phyloP scores from a whole-genome alignment of 1,140 invertebrate species.

The Pantala flavescens region DNA sequence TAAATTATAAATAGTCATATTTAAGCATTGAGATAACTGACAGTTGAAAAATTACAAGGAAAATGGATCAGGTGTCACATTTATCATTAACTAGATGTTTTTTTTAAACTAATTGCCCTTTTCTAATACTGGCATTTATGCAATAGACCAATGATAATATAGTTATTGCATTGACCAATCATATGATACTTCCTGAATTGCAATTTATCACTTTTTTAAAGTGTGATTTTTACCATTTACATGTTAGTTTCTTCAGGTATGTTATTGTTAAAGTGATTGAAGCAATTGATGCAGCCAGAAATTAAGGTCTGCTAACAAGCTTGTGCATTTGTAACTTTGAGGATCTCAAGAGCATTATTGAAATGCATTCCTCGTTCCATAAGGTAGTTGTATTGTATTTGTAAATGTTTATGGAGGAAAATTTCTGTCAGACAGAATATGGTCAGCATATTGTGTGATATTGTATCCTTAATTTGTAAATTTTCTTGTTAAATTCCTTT shows the following conservation, averaged over 20 bases:
- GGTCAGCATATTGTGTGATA: conserved; percentile 5
- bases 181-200: not conserved
- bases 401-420: not conserved
- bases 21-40: not conserved
- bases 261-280: conserved; percentile 2
- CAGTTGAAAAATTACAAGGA: not conserved
- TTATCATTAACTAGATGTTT: not conserved
- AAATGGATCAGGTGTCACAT: not conserved
- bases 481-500: not conserved
- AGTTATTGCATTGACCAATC: not conserved
- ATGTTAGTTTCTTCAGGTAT: conserved; percentile 7
- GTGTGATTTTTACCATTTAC: conserved; percentile 10
- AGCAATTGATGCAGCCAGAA: not conserved
- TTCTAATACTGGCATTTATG: conserved; percentile 3
- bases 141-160: not conserved
- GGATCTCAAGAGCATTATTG: not conserved
- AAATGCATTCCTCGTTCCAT: not conserved
- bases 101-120: not conserved
- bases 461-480: not conserved
- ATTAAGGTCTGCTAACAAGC: not conserved
- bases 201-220: conserved; percentile 5
- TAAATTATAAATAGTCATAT: not conserved
- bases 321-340: not conserved
- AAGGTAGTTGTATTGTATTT: not conserved
- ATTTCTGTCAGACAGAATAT: not conserved